A percentile compares a stretch with the other conserved stretches of the same genome.
phyloP scores from a whole-genome alignment of 1,140 invertebrate species.

The Drosophila willistoni region DNA sequence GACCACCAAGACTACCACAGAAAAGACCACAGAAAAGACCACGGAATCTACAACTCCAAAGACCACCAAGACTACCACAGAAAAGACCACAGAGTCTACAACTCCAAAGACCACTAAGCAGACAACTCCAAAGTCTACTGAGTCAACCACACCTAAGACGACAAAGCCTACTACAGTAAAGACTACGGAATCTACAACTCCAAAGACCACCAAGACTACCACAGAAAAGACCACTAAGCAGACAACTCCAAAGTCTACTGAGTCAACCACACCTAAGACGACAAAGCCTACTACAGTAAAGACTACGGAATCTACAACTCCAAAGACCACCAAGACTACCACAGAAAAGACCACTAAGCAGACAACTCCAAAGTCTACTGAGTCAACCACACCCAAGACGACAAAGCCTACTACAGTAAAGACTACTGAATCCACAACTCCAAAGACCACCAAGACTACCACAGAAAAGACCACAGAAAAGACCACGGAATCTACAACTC shows the following conservation, averaged over 20 bases:
- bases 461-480: not conserved
- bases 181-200: not conserved
- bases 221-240: not conserved
- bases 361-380: not conserved
- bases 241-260: not conserved
- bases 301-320: too few species aligned
- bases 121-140: not conserved
- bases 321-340: too few species aligned
- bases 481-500: not conserved
- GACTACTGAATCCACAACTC: not conserved
- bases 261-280: too few species aligned
- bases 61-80: not conserved
- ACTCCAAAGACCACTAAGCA: not conserved
- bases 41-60: not conserved
- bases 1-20: not conserved
- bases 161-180: not conserved
- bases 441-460: constrained; percentile 1
- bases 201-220: constrained; percentile 1
- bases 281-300: too few species aligned
- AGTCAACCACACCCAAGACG: not conserved
- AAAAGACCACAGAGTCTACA: too few species aligned
- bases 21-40: not conserved
- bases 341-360: not conserved
- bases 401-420: not conserved
- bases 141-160: not conserved